These are phyloP conservation scores for Cygnus atratus DNA, from an alignment of 2,113 vertebrate species.

Conservation along the genomic window DNA sequence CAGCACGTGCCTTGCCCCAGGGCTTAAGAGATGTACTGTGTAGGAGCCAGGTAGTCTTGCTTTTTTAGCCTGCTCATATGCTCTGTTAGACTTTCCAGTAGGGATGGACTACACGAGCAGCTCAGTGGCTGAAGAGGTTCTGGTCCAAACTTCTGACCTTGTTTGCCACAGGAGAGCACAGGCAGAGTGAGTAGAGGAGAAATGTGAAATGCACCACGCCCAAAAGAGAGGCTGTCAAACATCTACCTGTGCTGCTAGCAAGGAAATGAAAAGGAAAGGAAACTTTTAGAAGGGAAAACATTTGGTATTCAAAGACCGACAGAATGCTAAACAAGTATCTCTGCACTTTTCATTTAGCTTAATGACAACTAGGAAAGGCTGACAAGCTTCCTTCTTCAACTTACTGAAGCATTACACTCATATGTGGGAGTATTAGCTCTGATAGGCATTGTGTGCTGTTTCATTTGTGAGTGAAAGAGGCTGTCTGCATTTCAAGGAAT, in stretches of 20 bases:
- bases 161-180: accelerated
- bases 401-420: neutral
- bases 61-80: neutral
- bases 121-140: neutral
- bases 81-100: neutral
- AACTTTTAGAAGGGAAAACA: neutral
- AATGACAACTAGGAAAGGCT: neutral
- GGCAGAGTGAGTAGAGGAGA: neutral
- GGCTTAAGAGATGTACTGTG: neutral
- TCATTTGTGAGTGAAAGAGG: conserved; percentile 49
- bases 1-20: neutral
- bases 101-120: accelerated
- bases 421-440: conserved; percentile 31
- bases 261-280: neutral
- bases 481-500: conserved; percentile 36
- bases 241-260: neutral
- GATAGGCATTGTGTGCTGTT: conserved; percentile 3
- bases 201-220: neutral
- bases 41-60: neutral
- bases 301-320: neutral
- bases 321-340: neutral
- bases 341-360: conserved; percentile 24
- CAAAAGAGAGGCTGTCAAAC: neutral
- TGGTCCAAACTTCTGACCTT: neutral
- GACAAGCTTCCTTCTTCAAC: conserved; percentile 12